These are phyloP conservation scores for Spongilla lacustris DNA, from an alignment of 37 sponge, comb jelly and placozoan species.

Conservation along the genomic window DNA sequence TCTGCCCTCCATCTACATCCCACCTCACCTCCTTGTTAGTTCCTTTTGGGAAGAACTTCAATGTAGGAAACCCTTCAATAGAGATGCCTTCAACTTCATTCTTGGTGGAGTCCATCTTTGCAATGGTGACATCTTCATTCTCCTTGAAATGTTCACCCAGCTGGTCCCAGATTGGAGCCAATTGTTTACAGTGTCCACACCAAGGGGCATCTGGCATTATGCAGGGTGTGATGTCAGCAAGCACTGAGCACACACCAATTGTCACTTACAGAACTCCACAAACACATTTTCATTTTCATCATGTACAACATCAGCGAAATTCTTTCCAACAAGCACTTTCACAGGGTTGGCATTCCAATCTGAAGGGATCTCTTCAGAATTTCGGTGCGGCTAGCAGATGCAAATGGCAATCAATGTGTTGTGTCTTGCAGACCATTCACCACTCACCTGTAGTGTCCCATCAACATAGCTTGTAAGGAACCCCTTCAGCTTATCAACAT, in stretches of 20 bases:
- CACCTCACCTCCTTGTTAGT: conserved; percentile 62
- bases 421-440: too few relatives aligned
- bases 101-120: conserved; percentile 96
- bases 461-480: conserved; percentile 75
- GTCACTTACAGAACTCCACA: conserved; percentile 95
- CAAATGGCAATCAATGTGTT: neutral
- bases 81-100: conserved; percentile 86
- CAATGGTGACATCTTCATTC: conserved; percentile 87
- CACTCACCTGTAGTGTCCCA: conserved; percentile 80
- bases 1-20: neutral
- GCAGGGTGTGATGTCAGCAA: neutral
- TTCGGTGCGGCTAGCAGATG: conserved; percentile 73
- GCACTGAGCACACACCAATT: neutral
- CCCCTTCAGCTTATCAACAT: conserved; percentile 58
- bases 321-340: conserved; percentile 96
- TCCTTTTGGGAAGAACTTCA: conserved; percentile 89
- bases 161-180: conserved; percentile 96
- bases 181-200: conserved; percentile 99
- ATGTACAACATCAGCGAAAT: conserved; percentile 85
- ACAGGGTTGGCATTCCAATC: conserved; percentile 96
- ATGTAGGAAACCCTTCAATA: conserved; percentile 91
- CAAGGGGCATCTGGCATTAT: conserved; percentile 93
- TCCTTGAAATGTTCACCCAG: conserved; percentile 88
- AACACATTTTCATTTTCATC: conserved; percentile 82
- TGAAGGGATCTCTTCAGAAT: conserved; percentile 90